These are phyloP conservation scores for Eulemur macaco DNA, from an alignment of 2,113 vertebrate genomes.

Conservation along the genomic window DNA sequence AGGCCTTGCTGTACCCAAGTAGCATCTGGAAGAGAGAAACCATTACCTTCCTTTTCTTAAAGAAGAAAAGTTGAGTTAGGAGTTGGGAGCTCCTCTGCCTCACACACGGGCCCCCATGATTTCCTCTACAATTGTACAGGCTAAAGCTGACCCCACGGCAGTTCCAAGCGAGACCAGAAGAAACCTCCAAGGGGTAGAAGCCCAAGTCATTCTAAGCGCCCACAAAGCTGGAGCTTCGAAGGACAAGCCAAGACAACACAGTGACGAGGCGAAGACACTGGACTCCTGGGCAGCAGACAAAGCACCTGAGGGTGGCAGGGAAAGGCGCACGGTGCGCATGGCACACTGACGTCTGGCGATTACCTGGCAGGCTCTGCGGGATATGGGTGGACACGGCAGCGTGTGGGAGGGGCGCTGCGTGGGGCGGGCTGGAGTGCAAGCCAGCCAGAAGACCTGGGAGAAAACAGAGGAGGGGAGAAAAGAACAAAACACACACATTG, in stretches of 20 bases:
- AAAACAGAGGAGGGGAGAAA: slow-evolving; percentile 64
- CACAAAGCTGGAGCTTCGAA: slow-evolving; percentile 32
- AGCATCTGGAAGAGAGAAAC: neutral
- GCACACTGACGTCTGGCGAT: slow-evolving; percentile 74
- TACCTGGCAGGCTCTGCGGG: slow-evolving; percentile 90
- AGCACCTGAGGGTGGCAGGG: neutral
- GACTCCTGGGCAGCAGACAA: neutral
- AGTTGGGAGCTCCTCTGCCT: neutral
- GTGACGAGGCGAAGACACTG: neutral
- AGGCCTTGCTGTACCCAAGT: neutral
- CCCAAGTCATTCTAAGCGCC: neutral
- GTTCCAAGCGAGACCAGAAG: neutral
- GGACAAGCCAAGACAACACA: slow-evolving; percentile 15
- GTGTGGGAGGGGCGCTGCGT: slow-evolving; percentile 86
- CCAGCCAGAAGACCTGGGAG: slow-evolving; percentile 90
- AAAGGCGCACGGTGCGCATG: neutral
- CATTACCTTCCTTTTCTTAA: neutral
- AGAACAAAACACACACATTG: slow-evolving; percentile 80
- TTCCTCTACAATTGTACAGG: neutral
- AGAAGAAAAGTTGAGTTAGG: neutral
- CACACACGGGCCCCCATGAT: neutral
- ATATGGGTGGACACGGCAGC: slow-evolving; percentile 87
- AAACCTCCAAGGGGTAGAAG: neutral
- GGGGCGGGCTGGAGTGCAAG: slow-evolving; percentile 88
- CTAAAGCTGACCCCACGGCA: neutral